Evolutionary conservation across 2,888 invertebrate species (phyloP).

Genomic region (Aphodius granarius): DNA sequence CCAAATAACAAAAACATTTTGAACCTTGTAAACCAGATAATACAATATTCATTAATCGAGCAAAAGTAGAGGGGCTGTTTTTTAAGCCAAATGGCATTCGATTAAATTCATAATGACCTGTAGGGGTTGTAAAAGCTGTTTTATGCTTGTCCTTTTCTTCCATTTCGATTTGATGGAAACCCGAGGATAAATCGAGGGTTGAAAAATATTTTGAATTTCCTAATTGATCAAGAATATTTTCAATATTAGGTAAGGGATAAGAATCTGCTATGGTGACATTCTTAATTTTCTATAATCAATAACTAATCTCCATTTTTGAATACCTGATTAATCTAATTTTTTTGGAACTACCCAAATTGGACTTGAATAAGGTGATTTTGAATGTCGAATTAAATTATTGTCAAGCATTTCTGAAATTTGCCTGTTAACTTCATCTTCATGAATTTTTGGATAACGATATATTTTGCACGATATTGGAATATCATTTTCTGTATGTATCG

Average conservation of each 20-base stretch:
- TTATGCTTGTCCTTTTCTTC: background rate
- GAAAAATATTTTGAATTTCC: constrained; percentile 11
- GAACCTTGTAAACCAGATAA: constrained; percentile 26
- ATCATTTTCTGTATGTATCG: too few relatives aligned
- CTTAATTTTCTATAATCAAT: too few relatives aligned
- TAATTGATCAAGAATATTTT: constrained; percentile 14
- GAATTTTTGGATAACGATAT: too few relatives aligned
- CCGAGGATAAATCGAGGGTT: constrained; percentile 11
- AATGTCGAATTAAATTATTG: too few relatives aligned
- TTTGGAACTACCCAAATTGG: constrained; percentile 7
- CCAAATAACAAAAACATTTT: constrained; percentile 34
- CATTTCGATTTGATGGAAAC: constrained; percentile 17
- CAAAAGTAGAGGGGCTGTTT: too few relatives aligned
- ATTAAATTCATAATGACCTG: constrained; percentile 11
- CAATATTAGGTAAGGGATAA: background rate
- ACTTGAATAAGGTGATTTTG: constrained; percentile 1
- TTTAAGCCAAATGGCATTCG: too few relatives aligned
- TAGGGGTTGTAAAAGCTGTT: constrained; percentile 12
- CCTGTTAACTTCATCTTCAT: too few relatives aligned
- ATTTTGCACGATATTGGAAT: too few relatives aligned
- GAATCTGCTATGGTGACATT: background rate
- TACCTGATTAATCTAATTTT: background rate
- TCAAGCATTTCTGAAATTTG: too few relatives aligned
- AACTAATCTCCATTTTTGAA: constrained; percentile 4
- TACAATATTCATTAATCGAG: too few relatives aligned